Evolutionary conservation across 2,113 vertebrate genomes (phyloP), one percentile per base, ranked within the genome.

Genomic region (Corythornis madagascariensis): DNA sequence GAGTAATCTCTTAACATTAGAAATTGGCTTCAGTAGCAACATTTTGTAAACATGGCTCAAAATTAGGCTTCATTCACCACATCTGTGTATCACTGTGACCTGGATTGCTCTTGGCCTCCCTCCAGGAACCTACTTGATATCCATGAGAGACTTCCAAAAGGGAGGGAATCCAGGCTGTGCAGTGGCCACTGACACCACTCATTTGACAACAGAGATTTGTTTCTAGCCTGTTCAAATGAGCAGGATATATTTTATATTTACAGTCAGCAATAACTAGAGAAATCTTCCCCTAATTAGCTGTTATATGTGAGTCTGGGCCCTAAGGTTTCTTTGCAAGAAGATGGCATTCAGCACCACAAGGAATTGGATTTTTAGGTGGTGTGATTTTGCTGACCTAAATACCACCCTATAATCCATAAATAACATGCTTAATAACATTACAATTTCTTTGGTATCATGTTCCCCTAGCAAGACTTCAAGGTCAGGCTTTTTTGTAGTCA

Each of bases 401-500:
- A 66, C n/a, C 11, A 6, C 35, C 63, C 63, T 40, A 43, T 66
- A 66, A 79, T 75, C 79, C 42, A 81, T 92, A 78, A 90, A 92
- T 70, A 82, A 79, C 59, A 52, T 66, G 33, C 28, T 69, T 75
- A 75, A 60, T 81, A 74, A 43, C 55, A 52, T 93, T 91, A 98
- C 59, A 9, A 97, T 92, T 96, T 97, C 97, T 60, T 80, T 85
- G 7, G 96, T 97, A 66, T 93, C 92, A 13, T 97, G 95, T 81
- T 98, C 88, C 61, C 96, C 94, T 60, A 95, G 97, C 77, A 96
- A 95, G 55, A 73, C 69, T 29, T 98, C 96, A 70, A 97, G 96
- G 18, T 88, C 94, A 53, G 52, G 64, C 77, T 92, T 89, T 90
- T 83, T 97, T 97, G 71, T 97, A 92, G 75, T 98, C 95, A 76